Evolutionary conservation across 2,888 invertebrate genomes (phyloP).

Genomic region (Lysandra coridon): DNA sequence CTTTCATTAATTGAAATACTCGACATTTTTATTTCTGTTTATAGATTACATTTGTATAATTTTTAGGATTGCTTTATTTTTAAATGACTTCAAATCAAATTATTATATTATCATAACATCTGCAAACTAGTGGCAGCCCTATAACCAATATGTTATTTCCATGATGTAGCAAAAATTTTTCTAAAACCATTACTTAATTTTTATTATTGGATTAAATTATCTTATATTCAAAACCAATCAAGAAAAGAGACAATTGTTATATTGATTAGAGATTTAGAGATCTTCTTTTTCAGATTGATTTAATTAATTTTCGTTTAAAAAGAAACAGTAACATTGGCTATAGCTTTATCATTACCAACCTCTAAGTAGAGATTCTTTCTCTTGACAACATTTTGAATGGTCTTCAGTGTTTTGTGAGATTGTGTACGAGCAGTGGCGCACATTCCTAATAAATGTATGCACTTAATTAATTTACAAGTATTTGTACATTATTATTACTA

Average conservation of each 20-base stretch:
- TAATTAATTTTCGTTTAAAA: not conserved
- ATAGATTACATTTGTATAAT: not conserved
- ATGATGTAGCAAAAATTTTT: not conserved
- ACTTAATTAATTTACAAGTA: conserved; percentile 20
- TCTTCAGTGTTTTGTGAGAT: conserved; percentile 1
- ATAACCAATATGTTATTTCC: not conserved
- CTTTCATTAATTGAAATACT: not conserved
- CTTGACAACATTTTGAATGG: not conserved
- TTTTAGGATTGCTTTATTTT: not conserved
- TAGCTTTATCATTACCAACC: not conserved
- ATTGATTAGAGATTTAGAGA: not conserved
- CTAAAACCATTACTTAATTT: not conserved
- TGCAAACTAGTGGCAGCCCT: not conserved
- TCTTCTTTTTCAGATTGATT: not conserved
- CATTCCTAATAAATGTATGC: conserved; percentile 27
- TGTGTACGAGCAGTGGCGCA: conserved; percentile 13
- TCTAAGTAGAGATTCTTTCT: not conserved
- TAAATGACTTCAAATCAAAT: not conserved
- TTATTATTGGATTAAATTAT: too few relatives aligned
- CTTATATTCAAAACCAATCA: too few relatives aligned
- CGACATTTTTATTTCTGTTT: not conserved
- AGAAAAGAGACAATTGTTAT: not conserved
- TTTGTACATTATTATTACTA: conserved; percentile 23
- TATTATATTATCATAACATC: not conserved
- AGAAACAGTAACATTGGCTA: not conserved